Evolutionary conservation across 1,140 invertebrate species (phyloP).

Genomic region (Heterodera carotae): DNA sequence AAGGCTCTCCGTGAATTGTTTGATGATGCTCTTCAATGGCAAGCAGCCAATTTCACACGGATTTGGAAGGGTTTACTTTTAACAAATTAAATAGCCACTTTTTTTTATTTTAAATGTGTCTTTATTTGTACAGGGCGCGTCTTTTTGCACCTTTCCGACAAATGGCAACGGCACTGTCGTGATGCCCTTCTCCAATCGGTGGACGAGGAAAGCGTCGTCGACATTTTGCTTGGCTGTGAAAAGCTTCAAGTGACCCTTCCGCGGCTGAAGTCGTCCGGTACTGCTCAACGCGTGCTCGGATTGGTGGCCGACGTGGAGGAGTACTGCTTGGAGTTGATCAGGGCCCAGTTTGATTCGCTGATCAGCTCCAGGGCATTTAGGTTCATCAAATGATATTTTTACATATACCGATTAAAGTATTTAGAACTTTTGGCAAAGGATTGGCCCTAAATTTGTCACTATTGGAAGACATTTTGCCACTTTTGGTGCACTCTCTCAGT

Average conservation of each 20-base stretch:
- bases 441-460: slow-evolving; percentile 59
- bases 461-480: slow-evolving; percentile 58
- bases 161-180: slow-evolving; percentile 59
- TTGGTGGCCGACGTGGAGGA: slow-evolving; percentile 56
- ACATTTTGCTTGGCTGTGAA: slow-evolving; percentile 60
- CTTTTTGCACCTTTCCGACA: slow-evolving; percentile 56
- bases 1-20: slow-evolving; percentile 19
- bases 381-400: neutral
- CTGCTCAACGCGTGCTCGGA: slow-evolving; percentile 47
- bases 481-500: slow-evolving; percentile 54
- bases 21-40: slow-evolving; percentile 49
- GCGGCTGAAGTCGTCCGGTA: slow-evolving; percentile 45
- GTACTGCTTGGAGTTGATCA: slow-evolving; percentile 59
- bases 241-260: slow-evolving; percentile 57
- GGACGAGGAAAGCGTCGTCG: slow-evolving; percentile 59
- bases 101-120: neutral
- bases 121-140: slow-evolving; percentile 41
- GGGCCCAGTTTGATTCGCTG: slow-evolving; percentile 52
- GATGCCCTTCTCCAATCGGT: slow-evolving; percentile 51
- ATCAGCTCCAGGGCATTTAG: slow-evolving; percentile 54
- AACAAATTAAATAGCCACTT: slow-evolving; percentile 24
- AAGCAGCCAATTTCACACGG: slow-evolving; percentile 57
- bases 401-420: neutral
- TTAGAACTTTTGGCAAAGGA: slow-evolving; percentile 46
- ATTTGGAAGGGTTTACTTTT: slow-evolving; percentile 59